These are phyloP conservation scores for Gavialis gangeticus DNA, from an alignment of 2,113 vertebrate species.

Conservation along the genomic window DNA sequence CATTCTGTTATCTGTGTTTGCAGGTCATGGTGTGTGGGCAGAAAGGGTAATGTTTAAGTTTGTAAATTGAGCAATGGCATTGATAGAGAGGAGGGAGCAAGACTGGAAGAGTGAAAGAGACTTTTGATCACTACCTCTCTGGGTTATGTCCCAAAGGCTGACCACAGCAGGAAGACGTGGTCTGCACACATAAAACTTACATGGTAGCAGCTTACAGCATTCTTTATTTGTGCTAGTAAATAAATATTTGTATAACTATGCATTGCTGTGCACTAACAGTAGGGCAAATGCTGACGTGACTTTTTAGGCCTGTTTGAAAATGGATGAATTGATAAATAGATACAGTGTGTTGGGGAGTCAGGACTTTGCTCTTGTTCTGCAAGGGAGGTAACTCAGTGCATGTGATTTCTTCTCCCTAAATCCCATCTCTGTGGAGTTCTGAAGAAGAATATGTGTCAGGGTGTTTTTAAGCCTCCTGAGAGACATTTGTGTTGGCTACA, in stretches of 20 bases:
- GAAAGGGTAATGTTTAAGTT: neutral
- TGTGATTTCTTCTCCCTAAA: neutral
- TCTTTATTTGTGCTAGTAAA: fast-evolving
- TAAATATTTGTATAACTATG: fast-evolving
- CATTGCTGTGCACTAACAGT: fast-evolving
- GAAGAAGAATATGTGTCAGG: neutral
- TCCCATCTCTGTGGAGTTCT: neutral
- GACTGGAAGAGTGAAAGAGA: neutral
- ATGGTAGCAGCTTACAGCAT: neutral
- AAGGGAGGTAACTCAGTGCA: neutral
- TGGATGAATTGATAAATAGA: neutral
- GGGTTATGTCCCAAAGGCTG: neutral
- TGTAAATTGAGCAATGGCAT: fast-evolving
- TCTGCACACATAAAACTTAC: fast-evolving
- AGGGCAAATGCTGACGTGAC: neutral
- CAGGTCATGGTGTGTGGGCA: neutral
- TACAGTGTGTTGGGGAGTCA: neutral
- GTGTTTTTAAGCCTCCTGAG: too few relatives aligned
- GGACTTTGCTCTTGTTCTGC: neutral
- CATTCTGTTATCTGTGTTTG: neutral
- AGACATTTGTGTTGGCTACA: too few relatives aligned
- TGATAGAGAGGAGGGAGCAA: neutral
- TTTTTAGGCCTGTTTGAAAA: neutral
- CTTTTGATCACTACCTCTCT: neutral
- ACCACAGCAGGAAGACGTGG: neutral